Evolutionary conservation across 2,797 vertebrate genomes (phyloP).

Genomic region (Pseudotriccus pelzelni): DNA sequence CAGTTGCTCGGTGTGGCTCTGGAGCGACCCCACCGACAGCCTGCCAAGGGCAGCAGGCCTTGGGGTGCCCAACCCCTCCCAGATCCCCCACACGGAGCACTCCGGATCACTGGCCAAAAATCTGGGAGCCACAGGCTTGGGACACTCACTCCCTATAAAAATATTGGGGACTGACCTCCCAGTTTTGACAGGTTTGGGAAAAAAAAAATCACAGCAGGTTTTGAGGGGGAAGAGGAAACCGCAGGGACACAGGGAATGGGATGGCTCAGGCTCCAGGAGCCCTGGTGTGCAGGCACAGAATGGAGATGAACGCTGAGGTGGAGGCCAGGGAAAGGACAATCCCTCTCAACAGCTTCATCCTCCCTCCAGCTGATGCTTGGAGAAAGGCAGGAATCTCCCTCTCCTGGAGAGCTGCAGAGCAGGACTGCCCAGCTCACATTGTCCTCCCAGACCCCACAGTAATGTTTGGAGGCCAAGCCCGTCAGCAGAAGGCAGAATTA

Average conservation of each 20-base stretch:
- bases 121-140: not conserved
- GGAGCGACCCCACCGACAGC: not conserved
- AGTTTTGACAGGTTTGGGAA: not conserved
- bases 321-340: not conserved
- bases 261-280: slow-evolving; percentile 16
- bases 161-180: not conserved
- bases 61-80: not conserved
- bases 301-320: not conserved
- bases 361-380: not conserved
- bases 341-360: not conserved
- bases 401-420: not conserved
- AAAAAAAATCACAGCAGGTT: not conserved
- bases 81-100: not conserved
- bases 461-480: not conserved
- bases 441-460: not conserved
- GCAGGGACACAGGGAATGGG: not conserved
- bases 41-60: not conserved
- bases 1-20: not conserved
- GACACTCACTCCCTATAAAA: not conserved
- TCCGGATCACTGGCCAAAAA: not conserved
- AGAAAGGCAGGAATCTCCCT: not conserved
- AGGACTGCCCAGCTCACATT: not conserved
- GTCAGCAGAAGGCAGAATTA: not conserved
- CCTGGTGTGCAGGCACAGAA: not conserved
- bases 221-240: not conserved